phyloP scores from a whole-genome alignment of 2,113 vertebrate species.

The Pavo muticus region DNA sequence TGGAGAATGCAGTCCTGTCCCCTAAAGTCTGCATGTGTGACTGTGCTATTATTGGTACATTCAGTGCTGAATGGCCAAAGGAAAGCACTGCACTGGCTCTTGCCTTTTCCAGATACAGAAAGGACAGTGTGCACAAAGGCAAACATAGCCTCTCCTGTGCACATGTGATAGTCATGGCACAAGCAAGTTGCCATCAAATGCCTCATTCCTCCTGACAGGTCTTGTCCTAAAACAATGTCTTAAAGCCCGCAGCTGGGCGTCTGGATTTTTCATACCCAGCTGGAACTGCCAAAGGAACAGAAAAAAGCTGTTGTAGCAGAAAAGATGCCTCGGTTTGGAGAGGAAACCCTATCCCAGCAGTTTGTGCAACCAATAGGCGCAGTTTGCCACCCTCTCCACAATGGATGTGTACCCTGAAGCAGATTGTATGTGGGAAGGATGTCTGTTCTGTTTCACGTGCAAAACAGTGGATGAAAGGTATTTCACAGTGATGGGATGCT shows the following conservation, averaged over 20 bases:
- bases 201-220: conserved; percentile 43
- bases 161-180: conserved; percentile 8
- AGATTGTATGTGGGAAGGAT: not conserved
- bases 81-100: conserved; percentile 20
- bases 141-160: conserved; percentile 47
- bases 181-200: not conserved
- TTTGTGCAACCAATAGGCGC: not conserved
- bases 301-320: conserved; percentile 17
- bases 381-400: not conserved
- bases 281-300: conserved; percentile 29
- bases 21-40: not conserved
- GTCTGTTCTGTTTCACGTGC: not conserved
- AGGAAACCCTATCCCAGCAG: not conserved
- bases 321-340: not conserved
- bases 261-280: not conserved
- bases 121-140: conserved; percentile 50
- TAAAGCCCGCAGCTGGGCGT: conserved; percentile 10
- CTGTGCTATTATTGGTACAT: conserved; percentile 6
- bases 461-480: not conserved
- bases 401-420: not conserved
- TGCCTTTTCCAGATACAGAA: conserved; percentile 6
- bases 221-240: conserved; percentile 28
- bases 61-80: conserved; percentile 1
- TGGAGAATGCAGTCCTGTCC: not conserved
- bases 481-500: not conserved